Conservation (phyloP, 2,888 invertebrate species). For the Apodemia duryi region DNA sequence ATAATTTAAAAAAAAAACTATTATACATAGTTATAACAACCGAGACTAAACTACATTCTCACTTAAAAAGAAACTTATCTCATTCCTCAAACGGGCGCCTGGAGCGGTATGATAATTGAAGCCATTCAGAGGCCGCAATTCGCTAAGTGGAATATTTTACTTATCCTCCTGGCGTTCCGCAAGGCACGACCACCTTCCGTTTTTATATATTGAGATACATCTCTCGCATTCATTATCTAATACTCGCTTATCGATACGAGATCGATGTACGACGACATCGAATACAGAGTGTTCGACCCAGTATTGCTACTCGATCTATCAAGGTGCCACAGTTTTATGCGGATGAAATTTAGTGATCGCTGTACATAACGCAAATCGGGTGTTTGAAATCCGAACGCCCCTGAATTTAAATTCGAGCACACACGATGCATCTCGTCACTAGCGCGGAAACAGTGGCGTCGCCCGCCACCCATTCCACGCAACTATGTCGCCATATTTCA, state of each 20-base stretch:
- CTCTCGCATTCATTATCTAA: constrained; percentile 52
- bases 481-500: constrained; percentile 68
- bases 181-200: constrained; percentile 59
- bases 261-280: constrained; percentile 24
- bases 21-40: too few relatives aligned
- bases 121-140: constrained; percentile 59
- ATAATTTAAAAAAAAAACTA: too few relatives aligned
- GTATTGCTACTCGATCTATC: constrained; percentile 35
- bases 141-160: constrained; percentile 61
- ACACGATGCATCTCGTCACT: constrained; percentile 51
- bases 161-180: constrained; percentile 58
- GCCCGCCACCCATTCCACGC: constrained; percentile 40
- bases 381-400: constrained; percentile 44
- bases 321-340: constrained; percentile 41
- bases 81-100: constrained; percentile 7
- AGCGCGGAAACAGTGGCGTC: constrained; percentile 83
- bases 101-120: constrained; percentile 55
- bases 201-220: constrained; percentile 61
- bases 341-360: constrained; percentile 38
- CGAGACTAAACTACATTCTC: too few relatives aligned
- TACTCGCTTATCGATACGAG: constrained; percentile 30
- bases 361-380: constrained; percentile 36
- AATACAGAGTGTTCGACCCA: constrained; percentile 23
- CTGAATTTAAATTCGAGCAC: constrained; percentile 44
- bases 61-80: too few relatives aligned